Percentiles rank a stretch among this genome's conserved stretches.
Evolutionary conservation across 2,888 invertebrate species (phyloP).

Genomic region (Pherbina coryleti): DNA sequence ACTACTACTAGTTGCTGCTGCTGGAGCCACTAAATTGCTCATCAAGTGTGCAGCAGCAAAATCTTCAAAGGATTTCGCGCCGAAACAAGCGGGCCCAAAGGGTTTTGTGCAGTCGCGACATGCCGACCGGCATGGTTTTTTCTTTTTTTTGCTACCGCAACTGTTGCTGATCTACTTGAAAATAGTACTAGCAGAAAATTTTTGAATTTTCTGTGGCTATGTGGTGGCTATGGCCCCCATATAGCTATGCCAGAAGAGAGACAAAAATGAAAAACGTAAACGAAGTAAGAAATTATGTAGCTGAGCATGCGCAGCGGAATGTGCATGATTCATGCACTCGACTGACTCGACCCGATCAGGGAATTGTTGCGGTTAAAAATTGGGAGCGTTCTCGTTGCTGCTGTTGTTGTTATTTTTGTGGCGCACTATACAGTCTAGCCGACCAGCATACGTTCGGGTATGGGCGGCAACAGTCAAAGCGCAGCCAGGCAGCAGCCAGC

Average conservation of each 20-base stretch:
- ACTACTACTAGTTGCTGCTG: not conserved
- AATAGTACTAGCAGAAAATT: constrained; percentile 1
- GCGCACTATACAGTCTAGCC: not conserved
- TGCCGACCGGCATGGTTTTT: not conserved
- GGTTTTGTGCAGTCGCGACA: not conserved
- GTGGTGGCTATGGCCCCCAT: not conserved
- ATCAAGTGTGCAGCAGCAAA: not conserved
- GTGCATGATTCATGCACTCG: constrained; percentile 37
- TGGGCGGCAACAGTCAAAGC: constrained; percentile 26
- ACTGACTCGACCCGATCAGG: constrained; percentile 15
- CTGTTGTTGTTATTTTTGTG: not conserved
- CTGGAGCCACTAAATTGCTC: not conserved
- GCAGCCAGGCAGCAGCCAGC: not conserved
- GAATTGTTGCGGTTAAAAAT: constrained; percentile 37
- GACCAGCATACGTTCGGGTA: constrained; percentile 15
- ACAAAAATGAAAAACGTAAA: not conserved
- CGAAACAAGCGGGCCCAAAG: not conserved
- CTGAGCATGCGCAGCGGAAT: constrained; percentile 25
- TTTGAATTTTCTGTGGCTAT: not conserved
- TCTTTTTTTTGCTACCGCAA: not conserved
- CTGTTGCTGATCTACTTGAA: constrained; percentile 11
- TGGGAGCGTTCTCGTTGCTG: constrained; percentile 30
- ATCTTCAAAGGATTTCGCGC: not conserved
- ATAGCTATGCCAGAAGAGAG: not conserved
- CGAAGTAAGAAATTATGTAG: constrained; percentile 6